Evolutionary conservation across 2,888 invertebrate species (phyloP).

Genomic region (Parnassius apollo): DNA sequence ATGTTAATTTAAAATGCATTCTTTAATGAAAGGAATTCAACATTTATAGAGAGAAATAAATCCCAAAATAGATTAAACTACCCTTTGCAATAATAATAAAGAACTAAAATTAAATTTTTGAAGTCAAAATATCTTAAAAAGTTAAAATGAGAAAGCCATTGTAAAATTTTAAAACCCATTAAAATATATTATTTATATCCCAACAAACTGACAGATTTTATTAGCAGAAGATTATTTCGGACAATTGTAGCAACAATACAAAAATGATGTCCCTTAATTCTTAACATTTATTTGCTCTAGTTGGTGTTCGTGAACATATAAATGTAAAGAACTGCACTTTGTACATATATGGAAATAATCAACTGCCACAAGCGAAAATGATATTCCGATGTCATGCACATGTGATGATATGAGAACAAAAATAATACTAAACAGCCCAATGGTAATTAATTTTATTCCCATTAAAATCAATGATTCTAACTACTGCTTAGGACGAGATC

Average conservation of each 20-base stretch:
- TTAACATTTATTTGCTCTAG: not conserved
- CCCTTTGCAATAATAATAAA: no score
- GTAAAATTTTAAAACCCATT: not conserved
- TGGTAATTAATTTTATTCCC: conserved; percentile 4
- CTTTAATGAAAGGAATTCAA: no score
- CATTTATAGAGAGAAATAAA: no score
- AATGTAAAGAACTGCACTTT: not conserved
- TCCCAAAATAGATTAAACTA: no score
- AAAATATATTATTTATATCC: no score
- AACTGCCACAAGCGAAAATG: conserved; percentile 3
- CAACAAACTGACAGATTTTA: not conserved
- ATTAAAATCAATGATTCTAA: conserved; percentile 7
- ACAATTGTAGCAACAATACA: not conserved
- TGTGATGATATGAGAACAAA: conserved; percentile 12
- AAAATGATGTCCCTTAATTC: not conserved
- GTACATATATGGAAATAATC: not conserved
- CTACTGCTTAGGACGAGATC: conserved; percentile 2
- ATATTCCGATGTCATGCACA: conserved; percentile 14
- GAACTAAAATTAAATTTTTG: no score
- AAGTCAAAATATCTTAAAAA: no score
- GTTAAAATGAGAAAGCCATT: not conserved
- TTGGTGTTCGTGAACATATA: not conserved
- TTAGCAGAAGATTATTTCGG: not conserved
- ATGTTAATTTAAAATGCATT: no score
- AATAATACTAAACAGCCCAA: not conserved